Evolutionary conservation across 92 coral and sea anemone genomes (phyloP).

Genomic region (Porites rus): DNA sequence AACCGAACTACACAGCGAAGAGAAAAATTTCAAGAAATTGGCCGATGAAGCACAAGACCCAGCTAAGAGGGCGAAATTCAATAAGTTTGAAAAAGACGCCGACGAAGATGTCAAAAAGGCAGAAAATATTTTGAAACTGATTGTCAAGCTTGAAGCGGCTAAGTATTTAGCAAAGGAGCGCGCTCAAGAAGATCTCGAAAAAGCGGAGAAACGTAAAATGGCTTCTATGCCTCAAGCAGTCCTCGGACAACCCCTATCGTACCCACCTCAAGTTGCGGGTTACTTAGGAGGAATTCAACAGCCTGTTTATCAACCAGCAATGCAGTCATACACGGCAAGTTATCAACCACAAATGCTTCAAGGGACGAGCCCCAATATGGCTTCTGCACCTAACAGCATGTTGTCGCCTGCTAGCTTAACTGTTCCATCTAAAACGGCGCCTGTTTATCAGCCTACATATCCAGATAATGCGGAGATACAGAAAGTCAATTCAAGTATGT

Average conservation of each 20-base stretch:
- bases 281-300: constrained; percentile 30
- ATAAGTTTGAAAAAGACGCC: constrained; percentile 69
- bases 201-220: constrained; percentile 66
- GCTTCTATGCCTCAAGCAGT: constrained; percentile 45
- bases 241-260: constrained; percentile 10
- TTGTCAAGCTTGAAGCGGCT: constrained; percentile 85
- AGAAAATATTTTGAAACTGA: constrained; percentile 73
- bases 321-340: constrained; percentile 20
- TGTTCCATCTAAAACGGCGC: not conserved
- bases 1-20: constrained; percentile 58
- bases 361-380: constrained; percentile 15
- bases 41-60: constrained; percentile 52
- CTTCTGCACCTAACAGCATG: not conserved
- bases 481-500: constrained; percentile 26
- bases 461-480: constrained; percentile 16
- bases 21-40: constrained; percentile 61
- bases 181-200: constrained; percentile 72
- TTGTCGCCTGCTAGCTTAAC: constrained; percentile 16
- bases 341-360: constrained; percentile 37
- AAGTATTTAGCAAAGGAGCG: constrained; percentile 82
- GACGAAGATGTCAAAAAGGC: constrained; percentile 79
- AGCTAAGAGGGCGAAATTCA: constrained; percentile 47
- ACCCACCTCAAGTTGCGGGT: constrained; percentile 17
- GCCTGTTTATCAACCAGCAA: constrained; percentile 45
- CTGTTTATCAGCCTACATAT: constrained; percentile 8